Base-by-base conservation (phyloP, 2,113 vertebrate genomes). In the Pedetes capensis region DNA sequence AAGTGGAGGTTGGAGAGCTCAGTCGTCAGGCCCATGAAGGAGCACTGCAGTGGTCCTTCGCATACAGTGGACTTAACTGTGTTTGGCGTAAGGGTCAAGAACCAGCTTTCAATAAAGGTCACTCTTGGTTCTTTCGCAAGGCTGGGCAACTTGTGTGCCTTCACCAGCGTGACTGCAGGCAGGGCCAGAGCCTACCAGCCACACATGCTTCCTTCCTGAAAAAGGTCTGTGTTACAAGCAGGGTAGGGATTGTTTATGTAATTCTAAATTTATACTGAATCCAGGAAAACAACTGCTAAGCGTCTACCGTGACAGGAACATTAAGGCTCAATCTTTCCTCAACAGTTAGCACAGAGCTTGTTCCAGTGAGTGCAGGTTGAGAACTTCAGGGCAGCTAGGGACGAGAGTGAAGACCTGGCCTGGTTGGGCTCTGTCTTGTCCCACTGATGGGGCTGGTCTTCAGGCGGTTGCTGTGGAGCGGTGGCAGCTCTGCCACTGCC, bases 341-440 rank as follows among this genome's bases (percentile, higher is more conserved):
- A 39, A 9, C 20, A 22, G 4, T 29, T 4, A 25, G 76, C 34
- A 2, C 8, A 17, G 18, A 8, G 9, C 6, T 0, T 3, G 12
- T 57, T 47, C 32, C 79, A 11, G 25, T 27, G 68, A 20, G 14
- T 14, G 3, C 44, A 1, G 0, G 16, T 2, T 1, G 74, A 76
- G 88, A 55, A 1, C 37, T 1, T 20, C 55, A 11, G 5, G 13
- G 14, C 3, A 25, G 37, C 5, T 25, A 17, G 59, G 49, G 51
- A 0, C 55, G 2, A 79, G 84, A 11, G 5, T 3, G 2, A 13
- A 13, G 20, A 1, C 3, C 7, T 0, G 37, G 51, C 27, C 18
- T 3, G 5, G 27, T 4, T 1, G 10, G 14, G 5, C 90, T 61
- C 14, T 20, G 2, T 27, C 4, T 2, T 0, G 0, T 17, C 29